A percentile compares a stretch with the other conserved stretches of the same genome.
Evolutionary conservation across 1,140 invertebrate genomes (phyloP).

Genomic region (Drosophila malerkotliana): DNA sequence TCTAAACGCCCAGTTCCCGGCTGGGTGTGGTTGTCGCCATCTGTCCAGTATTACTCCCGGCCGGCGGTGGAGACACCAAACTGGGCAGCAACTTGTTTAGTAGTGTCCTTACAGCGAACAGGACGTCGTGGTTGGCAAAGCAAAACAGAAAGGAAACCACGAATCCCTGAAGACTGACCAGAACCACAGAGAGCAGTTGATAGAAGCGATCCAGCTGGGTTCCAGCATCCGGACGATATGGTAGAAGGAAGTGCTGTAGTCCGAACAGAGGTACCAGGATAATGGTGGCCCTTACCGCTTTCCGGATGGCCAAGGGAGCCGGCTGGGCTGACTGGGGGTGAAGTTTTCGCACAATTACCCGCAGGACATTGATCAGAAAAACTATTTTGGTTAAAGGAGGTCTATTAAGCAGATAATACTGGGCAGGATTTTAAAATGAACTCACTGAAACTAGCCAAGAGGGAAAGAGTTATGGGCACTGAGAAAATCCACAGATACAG

Average conservation of each 20-base stretch:
- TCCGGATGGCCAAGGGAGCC: conserved; percentile 84
- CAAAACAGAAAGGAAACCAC: conserved; percentile 94
- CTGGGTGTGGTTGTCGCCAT: conserved; percentile 82
- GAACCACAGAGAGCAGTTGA: conserved; percentile 90
- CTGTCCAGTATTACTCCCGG: conserved; percentile 80
- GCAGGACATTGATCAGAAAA: conserved; percentile 93
- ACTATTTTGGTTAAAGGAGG: conserved; percentile 87
- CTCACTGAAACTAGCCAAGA: conserved; percentile 86
- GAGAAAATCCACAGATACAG: conserved; percentile 88
- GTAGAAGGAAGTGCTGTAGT: conserved; percentile 91
- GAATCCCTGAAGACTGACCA: conserved; percentile 94
- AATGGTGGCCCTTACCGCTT: conserved; percentile 89
- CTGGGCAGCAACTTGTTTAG: conserved; percentile 78
- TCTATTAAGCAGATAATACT: background rate
- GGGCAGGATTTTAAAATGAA: background rate
- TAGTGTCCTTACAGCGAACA: conserved; percentile 83
- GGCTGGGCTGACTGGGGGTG: conserved; percentile 87
- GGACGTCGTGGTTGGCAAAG: conserved; percentile 95
- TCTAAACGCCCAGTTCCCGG: conserved; percentile 81
- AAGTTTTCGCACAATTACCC: conserved; percentile 92
- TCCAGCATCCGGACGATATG: conserved; percentile 89
- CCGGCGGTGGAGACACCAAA: conserved; percentile 66
- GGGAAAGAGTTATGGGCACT: conserved; percentile 89
- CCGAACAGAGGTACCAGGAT: conserved; percentile 91
- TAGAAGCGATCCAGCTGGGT: conserved; percentile 89